phyloP scores from a whole-genome alignment of 1,140 invertebrate species.

The Dendroctonus ponderosae region DNA sequence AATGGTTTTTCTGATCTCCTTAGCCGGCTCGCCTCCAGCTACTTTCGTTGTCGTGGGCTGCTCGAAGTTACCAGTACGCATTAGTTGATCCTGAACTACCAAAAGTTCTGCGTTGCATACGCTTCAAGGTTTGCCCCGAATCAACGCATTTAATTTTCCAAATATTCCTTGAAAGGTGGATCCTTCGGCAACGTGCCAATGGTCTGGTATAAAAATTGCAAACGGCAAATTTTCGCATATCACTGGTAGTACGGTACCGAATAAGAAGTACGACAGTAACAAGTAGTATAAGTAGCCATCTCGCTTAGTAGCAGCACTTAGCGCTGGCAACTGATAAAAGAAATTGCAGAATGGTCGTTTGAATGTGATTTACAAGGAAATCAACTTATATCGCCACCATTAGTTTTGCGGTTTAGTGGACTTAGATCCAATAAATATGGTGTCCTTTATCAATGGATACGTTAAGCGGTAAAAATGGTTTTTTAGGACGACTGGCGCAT shows the following conservation, averaged over 20 bases:
- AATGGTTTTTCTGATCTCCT: constrained; percentile 8
- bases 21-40: neutral
- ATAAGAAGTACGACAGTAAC: constrained; percentile 2
- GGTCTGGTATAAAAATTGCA: too few species aligned
- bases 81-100: too few species aligned
- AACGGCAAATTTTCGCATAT: too few species aligned
- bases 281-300: constrained; percentile 7
- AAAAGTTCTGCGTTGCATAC: too few species aligned
- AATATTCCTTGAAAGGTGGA: too few species aligned
- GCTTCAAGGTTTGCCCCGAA: too few species aligned
- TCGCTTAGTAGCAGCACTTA: constrained; percentile 3
- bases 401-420: constrained; percentile 15
- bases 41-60: neutral
- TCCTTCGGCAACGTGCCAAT: too few species aligned
- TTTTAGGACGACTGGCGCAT: too few species aligned
- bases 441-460: constrained; percentile 15
- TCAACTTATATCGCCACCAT: constrained; percentile 23
- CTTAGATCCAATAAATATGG: constrained; percentile 8
- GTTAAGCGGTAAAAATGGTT: too few species aligned
- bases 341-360: constrained; percentile 15
- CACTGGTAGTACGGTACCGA: neutral
- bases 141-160: too few species aligned
- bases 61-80: too few species aligned
- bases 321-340: constrained; percentile 17
- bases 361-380: constrained; percentile 25